Base-by-base conservation (phyloP, 2,113 vertebrate species). In the Pteronura brasiliensis region DNA sequence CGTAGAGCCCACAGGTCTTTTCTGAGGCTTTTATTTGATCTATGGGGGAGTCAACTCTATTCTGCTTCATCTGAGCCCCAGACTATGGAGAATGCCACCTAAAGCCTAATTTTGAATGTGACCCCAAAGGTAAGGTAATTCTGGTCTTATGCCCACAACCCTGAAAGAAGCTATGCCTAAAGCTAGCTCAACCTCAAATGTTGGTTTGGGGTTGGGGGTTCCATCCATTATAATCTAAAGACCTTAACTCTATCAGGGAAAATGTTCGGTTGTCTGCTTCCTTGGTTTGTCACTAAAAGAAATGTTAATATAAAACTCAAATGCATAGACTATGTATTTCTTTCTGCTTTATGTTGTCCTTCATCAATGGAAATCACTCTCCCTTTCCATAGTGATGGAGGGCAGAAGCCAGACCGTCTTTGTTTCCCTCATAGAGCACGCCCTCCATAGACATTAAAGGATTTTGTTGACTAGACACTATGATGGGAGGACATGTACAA, bases 111-210 rank as follows among this genome's bases (percentile, higher is more conserved):
- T n/a, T 12, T 31, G n/a, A 23, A 55, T 3, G 23, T 31, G 27
- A 6, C 49, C 47, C 13, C 67, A 34, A 47, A 67, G 9, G 49
- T 36, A 86, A 81, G 17, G 21, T 0, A 11, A 29, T 67, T 34
- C 20, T 25, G 15, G 29, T 11, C n/a, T 8, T 3, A 12, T 7
- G 39, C 55, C 3, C 7, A 14, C 21, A 57, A 11, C 10, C 36
- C 31, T 57, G 57, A 44, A 42, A 92, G 63, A 92, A 88, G 17
- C 10, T 1, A 9, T 47, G 1, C 7, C 63, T 44, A 11, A 21
- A 82, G 36, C 14, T n/a, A 34, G 12, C 25, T 63, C 3, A 0
- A 15, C 17, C 3, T 47, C 5, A 29, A 23, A 9, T 1, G 21
- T 8, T 25, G 25, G 36, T 52, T 44, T 88, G 52, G 29, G 44